Evolutionary conservation across 92 coral and sea anemone genomes (phyloP).

Genomic region (Actinostola sp.): DNA sequence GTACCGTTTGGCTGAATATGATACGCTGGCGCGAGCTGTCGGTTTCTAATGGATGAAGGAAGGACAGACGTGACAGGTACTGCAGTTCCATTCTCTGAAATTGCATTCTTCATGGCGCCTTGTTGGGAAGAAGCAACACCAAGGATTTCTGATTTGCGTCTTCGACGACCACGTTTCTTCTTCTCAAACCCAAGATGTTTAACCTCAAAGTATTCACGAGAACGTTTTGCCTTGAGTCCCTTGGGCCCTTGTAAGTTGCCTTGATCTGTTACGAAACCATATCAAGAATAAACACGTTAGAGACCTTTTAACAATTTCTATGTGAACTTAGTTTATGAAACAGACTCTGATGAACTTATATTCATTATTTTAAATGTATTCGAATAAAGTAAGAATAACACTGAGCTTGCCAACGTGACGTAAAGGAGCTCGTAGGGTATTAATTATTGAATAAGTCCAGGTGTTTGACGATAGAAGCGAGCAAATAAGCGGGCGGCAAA

Average conservation of each 20-base stretch:
- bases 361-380: background rate
- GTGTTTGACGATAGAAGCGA: constrained; percentile 15
- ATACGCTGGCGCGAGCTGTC: constrained; percentile 44
- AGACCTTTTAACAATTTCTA: background rate
- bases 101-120: constrained; percentile 44
- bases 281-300: background rate
- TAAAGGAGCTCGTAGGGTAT: constrained; percentile 9
- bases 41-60: constrained; percentile 8
- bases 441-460: constrained; percentile 6
- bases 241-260: constrained; percentile 98
- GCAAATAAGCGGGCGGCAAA: constrained; percentile 27
- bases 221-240: constrained; percentile 96
- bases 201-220: constrained; percentile 98
- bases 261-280: constrained; percentile 64
- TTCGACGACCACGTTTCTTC: constrained; percentile 90
- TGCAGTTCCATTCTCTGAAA: constrained; percentile 53
- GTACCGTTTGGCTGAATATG: constrained; percentile 54
- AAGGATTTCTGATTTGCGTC: constrained; percentile 81
- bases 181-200: constrained; percentile 97
- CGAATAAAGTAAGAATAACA: constrained; percentile 7
- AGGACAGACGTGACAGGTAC: constrained; percentile 34
- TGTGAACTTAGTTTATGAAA: too few relatives aligned
- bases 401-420: constrained; percentile 18
- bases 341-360: background rate
- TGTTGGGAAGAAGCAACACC: constrained; percentile 50